phyloP scores from a whole-genome alignment of 2,113 vertebrate species.

The Vanacampus margaritifer region DNA sequence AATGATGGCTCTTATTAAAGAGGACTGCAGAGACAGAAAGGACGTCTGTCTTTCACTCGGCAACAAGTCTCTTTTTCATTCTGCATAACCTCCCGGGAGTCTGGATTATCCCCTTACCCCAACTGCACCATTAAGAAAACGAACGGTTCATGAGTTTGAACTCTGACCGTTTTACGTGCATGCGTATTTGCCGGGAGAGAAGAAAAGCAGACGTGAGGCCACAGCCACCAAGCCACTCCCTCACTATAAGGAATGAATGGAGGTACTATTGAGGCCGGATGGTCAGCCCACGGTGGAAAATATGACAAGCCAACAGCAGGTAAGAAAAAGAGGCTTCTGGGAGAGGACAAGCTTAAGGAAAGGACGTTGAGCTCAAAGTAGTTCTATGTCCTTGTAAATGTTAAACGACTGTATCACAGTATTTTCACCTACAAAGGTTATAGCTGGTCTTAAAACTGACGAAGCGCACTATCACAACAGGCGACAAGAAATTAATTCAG shows the following conservation, averaged over 20 bases:
- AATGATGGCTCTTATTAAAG: not conserved
- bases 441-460: conserved; percentile 4
- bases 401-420: conserved; percentile 1
- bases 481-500: not conserved
- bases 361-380: conserved; percentile 20
- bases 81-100: conserved; percentile 23
- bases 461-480: not conserved
- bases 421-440: conserved; percentile 5
- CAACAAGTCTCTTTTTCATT: conserved; percentile 46
- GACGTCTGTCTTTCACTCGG: conserved; percentile 17
- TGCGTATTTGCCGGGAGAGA: conserved; percentile 45
- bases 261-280: conserved; percentile 59
- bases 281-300: conserved; percentile 64
- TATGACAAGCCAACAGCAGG: conserved; percentile 51
- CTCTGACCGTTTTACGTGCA: conserved; percentile 42
- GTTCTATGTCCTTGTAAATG: conserved; percentile 14
- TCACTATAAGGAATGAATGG: conserved; percentile 56
- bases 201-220: conserved; percentile 33
- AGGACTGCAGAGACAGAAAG: conserved; percentile 10
- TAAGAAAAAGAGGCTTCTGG: conserved; percentile 50
- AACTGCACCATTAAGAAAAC: conserved; percentile 34
- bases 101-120: conserved; percentile 24
- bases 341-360: not conserved
- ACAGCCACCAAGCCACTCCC: conserved; percentile 35
- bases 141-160: conserved; percentile 39